A percentile compares a stretch with the other conserved stretches of the same genome.
phyloP scores from a whole-genome alignment of 2,797 vertebrate genomes.

The Esox masquinongy region DNA sequence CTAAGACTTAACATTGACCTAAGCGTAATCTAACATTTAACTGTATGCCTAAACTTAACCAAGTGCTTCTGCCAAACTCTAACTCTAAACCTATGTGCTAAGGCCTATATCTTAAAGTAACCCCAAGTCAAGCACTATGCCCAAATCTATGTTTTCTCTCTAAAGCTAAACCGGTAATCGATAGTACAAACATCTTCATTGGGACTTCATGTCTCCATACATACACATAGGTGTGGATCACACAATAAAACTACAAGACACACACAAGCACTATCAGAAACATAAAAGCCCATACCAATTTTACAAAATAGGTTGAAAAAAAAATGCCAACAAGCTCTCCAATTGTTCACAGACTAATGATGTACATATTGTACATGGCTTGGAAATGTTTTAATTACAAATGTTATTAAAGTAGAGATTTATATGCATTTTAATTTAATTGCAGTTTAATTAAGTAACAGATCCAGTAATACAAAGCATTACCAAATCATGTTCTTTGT shows the following conservation, averaged over 20 bases:
- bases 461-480: slow-evolving; percentile 59
- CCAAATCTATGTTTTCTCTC: no score
- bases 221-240: not conserved
- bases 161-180: no score
- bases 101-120: no score
- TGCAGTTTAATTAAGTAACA: slow-evolving; percentile 40
- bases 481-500: slow-evolving; percentile 61
- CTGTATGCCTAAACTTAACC: no score
- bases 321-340: slow-evolving; percentile 46
- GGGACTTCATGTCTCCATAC: not conserved
- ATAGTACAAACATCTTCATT: no score
- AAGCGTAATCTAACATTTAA: no score
- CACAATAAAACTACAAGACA: not conserved
- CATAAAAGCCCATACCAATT: not conserved
- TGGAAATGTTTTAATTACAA: slow-evolving; percentile 58
- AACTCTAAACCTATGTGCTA: no score
- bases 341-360: slow-evolving; percentile 50
- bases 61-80: no score
- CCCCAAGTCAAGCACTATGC: no score
- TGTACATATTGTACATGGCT: slow-evolving; percentile 32
- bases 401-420: slow-evolving; percentile 60
- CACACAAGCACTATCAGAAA: not conserved
- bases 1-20: no score
- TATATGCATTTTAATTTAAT: slow-evolving; percentile 62
- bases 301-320: slow-evolving; percentile 20